phyloP scores from a whole-genome alignment of 1,140 invertebrate species.

The Venturia canescens region DNA sequence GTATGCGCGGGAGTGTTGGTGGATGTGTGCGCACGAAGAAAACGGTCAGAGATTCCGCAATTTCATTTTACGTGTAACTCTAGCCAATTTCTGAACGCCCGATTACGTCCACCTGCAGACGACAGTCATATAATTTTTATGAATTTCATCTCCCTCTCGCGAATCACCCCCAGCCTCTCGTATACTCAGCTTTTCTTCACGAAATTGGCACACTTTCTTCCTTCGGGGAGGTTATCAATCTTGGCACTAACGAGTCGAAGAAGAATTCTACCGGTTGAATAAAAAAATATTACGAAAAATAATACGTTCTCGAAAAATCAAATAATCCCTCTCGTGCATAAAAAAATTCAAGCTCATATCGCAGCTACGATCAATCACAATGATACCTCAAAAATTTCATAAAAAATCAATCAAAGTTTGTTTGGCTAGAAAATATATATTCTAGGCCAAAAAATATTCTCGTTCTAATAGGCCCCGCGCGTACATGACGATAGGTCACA shows the following conservation, averaged over 20 bases:
- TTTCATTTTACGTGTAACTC: constrained; percentile 42
- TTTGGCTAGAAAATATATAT: too few species aligned
- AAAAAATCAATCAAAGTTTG: too few species aligned
- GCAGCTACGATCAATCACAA: too few species aligned
- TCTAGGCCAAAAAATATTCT: background rate
- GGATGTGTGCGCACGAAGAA: background rate
- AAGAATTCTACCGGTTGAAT: constrained; percentile 18
- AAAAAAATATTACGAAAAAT: background rate
- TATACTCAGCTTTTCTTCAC: constrained; percentile 51
- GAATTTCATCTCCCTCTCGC: constrained; percentile 54
- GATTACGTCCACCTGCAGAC: constrained; percentile 62
- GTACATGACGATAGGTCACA: too few species aligned
- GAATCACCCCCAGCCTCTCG: constrained; percentile 48
- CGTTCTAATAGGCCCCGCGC: background rate
- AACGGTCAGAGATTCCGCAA: constrained; percentile 21
- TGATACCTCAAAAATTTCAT: too few species aligned
- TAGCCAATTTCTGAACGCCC: constrained; percentile 59
- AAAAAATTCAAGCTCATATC: background rate
- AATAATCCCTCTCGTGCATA: background rate
- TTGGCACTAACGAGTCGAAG: background rate
- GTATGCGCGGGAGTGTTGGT: background rate
- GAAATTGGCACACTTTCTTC: constrained; percentile 52
- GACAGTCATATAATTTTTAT: constrained; percentile 66
- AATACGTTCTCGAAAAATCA: background rate
- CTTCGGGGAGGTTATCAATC: background rate